Conservation (phyloP, 1,140 invertebrate genomes). For the Penaeus japonicus region DNA sequence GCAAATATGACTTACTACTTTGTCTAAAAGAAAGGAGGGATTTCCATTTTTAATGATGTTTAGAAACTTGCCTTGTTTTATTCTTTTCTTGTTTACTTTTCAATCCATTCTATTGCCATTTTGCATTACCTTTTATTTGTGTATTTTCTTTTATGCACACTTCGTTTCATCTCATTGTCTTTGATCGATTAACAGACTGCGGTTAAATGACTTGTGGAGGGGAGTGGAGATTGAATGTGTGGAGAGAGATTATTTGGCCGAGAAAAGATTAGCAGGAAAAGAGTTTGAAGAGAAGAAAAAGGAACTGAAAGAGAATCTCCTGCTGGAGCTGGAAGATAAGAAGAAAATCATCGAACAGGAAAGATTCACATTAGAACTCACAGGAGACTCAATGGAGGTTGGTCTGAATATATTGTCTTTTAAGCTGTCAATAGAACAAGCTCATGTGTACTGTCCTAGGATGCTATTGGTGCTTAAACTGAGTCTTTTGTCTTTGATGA, state of each 20-base stretch:
- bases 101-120: no score
- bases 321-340: slow-evolving; percentile 93
- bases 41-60: no score
- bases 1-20: no score
- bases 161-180: neutral
- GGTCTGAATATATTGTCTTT: neutral
- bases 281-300: slow-evolving; percentile 96
- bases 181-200: slow-evolving; percentile 64
- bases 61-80: no score
- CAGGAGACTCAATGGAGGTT: slow-evolving; percentile 85
- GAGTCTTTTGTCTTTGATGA: neutral
- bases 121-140: no score
- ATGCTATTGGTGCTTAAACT: no score
- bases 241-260: slow-evolving; percentile 85
- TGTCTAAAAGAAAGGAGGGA: no score
- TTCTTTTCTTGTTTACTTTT: no score
- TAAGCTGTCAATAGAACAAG: neutral
- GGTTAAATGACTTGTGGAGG: slow-evolving; percentile 83
- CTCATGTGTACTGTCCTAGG: no score
- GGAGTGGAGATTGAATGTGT: slow-evolving; percentile 86
- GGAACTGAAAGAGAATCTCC: slow-evolving; percentile 87
- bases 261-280: slow-evolving; percentile 85
- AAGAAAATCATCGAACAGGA: slow-evolving; percentile 88
- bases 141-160: neutral
- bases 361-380: slow-evolving; percentile 84